Base-by-base conservation (phyloP, 2,113 vertebrate species). In the Piprites chloris region DNA sequence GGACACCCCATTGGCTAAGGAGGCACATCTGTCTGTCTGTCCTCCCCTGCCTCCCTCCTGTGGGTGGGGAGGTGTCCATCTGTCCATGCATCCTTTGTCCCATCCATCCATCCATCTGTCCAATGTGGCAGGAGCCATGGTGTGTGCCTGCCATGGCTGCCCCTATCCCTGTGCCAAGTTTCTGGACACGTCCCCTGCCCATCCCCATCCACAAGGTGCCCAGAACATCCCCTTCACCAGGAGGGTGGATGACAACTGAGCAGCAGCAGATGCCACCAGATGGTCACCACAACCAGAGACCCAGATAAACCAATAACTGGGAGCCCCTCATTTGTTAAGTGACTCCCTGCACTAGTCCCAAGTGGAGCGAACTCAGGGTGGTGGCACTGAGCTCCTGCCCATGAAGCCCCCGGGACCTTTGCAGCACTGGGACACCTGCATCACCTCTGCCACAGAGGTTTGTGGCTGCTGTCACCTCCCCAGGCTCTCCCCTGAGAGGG, bases 181-280 rank as follows among this genome's bases (percentile, higher is more conserved):
- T n/a, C 32, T 28, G 50, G 37, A 15, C 3, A 0, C 1, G 26
- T 82, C 6, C 77, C 52, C 61, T 6, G 6, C 2, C 10, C 5
- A 7, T 50, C 15, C 50, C 37, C 62, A 46, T 2, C n/a, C 50
- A 12, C 0, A 6, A 58, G 35, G 20, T 50, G 47, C 46, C 42
- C 4, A 1, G 12, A 74, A 76, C 71, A 63, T 28, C 85, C 74
- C 39, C 24, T 55, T 52, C 46, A 2, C 49, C 23, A 9, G 50
- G 23, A 62, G 85, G 47, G 42, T 66, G 56, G 47, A 49, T 63
- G 84, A 53, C 81, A 84, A 72, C 88, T 86, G 65, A 86, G 67
- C 46, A 87, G 59, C 52, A 53, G 90, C 87, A 89, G 89, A 71
- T 92, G 91, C 58, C 88, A 92, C 92, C 96, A 97, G 94, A 96